A percentile compares a stretch with the other conserved stretches of the same genome.
Conservation (phyloP, 2,888 invertebrate genomes). For the Cheiracanthium punctorium region DNA sequence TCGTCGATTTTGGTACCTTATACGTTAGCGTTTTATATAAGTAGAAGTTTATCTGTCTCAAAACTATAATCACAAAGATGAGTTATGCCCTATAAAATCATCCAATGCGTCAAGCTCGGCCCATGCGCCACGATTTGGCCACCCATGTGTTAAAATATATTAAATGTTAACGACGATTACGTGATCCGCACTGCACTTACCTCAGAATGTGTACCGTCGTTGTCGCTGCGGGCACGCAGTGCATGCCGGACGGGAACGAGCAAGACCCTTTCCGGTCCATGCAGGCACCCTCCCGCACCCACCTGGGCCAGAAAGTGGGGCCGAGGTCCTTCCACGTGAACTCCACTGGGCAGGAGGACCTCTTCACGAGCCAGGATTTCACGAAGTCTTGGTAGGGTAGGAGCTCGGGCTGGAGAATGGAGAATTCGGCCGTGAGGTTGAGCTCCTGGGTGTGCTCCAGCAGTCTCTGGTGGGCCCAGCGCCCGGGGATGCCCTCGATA, state of each 20-base stretch:
- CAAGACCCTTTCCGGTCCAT: conserved; percentile 73
- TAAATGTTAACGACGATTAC: no score
- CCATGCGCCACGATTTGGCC: no score
- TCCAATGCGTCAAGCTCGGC: no score
- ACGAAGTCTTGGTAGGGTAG: conserved; percentile 55
- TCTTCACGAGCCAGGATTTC: conserved; percentile 73
- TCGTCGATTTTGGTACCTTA: no score
- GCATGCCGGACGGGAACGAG: conserved; percentile 76
- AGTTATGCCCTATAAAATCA: no score
- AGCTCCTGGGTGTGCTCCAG: conserved; percentile 24
- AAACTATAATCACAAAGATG: no score
- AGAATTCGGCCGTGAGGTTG: conserved; percentile 60
- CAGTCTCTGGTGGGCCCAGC: conserved; percentile 23
- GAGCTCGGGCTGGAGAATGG: not conserved
- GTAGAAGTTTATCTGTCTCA: no score
- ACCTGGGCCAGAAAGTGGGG: conserved; percentile 75
- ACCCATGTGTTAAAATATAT: no score
- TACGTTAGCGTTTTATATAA: no score
- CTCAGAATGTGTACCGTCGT: conserved; percentile 73
- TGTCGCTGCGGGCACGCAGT: conserved; percentile 74
- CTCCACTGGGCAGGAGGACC: conserved; percentile 44
- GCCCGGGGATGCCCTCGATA: not conserved
- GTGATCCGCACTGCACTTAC: no score
- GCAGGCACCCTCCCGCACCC: conserved; percentile 75
- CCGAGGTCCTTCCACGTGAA: conserved; percentile 75